Base-by-base conservation (phyloP, 1,140 invertebrate species). In the Ceratina australensis region DNA sequence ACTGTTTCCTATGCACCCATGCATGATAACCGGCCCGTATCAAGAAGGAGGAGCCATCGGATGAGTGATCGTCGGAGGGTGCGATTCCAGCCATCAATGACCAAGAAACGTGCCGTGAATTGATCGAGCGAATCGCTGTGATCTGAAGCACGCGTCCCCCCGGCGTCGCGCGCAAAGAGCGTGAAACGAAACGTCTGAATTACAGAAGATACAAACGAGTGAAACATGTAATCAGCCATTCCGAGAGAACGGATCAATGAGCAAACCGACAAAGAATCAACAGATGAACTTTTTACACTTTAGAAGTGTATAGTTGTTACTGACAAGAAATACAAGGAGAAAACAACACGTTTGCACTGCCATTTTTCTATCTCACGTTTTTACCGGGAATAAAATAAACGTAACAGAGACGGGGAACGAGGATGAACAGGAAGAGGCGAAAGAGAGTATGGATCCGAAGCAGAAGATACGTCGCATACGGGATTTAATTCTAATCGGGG, bases 1-100 rank as follows among this genome's bases (percentile, higher is more conserved):
- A 26, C 91, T 96, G 79, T 96, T 96, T 87, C 96, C 96, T 24
- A 96, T 96, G 96, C 95, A 96, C 89, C 95, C 95, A 5, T 97
- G 96, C 87, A 93, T 96, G 90, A 95, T 96, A 87, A 96, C 96
- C 26, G 96, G 96, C 65, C 95, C 96, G 24, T 96, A 96, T 90
- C 96, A 96, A 88, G 95, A 96, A 89, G 93, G 93, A 74, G 91
- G 91, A 52, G 91, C 92, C 67, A 92, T 90, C 49, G 91, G 92
- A 90, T 92, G 89, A 92, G 84, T 82, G 50, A 72, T 74, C 33
- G 57, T 71, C 68, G 73, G 26, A 13, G 69, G 75, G 22, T 67
- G 66, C 76, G 79, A 76, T 79, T 85, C 86, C 49, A 78, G 71
- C 80, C 83, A 76, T 26, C 75, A 60, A 83, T 87, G 80, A 87